Evolutionary conservation across 2,888 invertebrate genomes (phyloP), one percentile per base, ranked within the genome.

Genomic region (Odontocolon sp.): DNA sequence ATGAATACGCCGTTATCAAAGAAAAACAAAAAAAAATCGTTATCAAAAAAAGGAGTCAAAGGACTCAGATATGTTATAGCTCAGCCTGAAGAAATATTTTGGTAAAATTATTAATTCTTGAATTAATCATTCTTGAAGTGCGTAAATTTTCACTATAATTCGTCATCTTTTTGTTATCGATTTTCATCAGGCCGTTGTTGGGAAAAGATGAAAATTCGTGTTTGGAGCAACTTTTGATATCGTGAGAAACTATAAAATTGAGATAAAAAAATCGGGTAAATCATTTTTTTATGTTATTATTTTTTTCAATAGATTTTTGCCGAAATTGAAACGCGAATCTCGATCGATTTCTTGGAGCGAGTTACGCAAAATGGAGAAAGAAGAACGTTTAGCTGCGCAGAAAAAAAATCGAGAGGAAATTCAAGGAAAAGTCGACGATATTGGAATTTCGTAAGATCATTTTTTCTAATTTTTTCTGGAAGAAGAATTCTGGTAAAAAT

Each of bases 1-100:
- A 81, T 85, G 83, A 70, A 57, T 50, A 82, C 83, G 0, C 84
- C 85, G 1, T 52, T 84, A 61, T 82, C 85, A 50, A 79, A 84
- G 1, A 85, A 85, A 68, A 80, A 80, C 4, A 85, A 87, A 26
- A 84, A 87, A 63, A 86, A 67, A 45, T 85, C 84, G 26, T 77
- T 83, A 16, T 83, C 82, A 2, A 73, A 50, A 8, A 89, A 88
- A 70, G 88, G 87, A 57, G 38, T 45, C 0, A 88, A 86, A 78
- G 87, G 87, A n/a, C 76, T 88, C 6, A 82, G 85, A 63, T 88
- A 89, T 81, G 84, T 88, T 6, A 71, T 89, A 33, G 85, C 84
- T 2, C 84, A 85, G 56, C 88, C 89, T 0, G 79, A 81, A 23
- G 84, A 84, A 11, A 83, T 28, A 52, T 82, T 77, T 36, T 89